These are phyloP conservation scores for Torymus texanus DNA, from an alignment of 2,888 invertebrate species.

Conservation along the genomic window DNA sequence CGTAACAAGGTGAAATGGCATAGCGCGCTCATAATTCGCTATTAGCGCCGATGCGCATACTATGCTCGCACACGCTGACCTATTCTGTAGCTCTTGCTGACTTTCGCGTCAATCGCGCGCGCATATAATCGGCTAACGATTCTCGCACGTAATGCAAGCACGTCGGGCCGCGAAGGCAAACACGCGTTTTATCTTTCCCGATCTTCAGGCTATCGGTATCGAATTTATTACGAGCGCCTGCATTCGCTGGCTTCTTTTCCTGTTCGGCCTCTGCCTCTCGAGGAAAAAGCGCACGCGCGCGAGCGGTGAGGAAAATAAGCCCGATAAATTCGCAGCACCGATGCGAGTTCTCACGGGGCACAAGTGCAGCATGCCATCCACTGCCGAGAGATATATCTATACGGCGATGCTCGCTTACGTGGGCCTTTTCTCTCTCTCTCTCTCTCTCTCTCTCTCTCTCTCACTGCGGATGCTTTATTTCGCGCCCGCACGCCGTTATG, in stretches of 20 bases:
- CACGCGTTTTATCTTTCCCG: background rate
- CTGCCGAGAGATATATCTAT: background rate
- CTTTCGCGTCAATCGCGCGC: conserved; percentile 28
- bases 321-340: too few species aligned
- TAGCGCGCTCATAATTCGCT: conserved; percentile 11
- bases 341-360: too few species aligned
- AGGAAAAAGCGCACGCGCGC: too few species aligned
- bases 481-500: background rate
- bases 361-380: background rate
- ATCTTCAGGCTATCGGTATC: conserved; percentile 12
- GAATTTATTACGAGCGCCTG: conserved; percentile 1
- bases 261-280: too few species aligned
- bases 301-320: background rate
- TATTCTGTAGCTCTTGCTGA: background rate
- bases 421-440: background rate
- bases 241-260: background rate
- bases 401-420: too few species aligned
- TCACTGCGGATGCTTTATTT: conserved; percentile 15
- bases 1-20: conserved; percentile 9
- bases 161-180: background rate
- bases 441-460: background rate
- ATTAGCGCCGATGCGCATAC: background rate
- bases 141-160: background rate
- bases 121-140: conserved; percentile 29
- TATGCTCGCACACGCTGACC: too few species aligned